These are phyloP conservation scores for Diarsia mendica DNA, from an alignment of 2,888 invertebrate genomes.

Conservation along the genomic window DNA sequence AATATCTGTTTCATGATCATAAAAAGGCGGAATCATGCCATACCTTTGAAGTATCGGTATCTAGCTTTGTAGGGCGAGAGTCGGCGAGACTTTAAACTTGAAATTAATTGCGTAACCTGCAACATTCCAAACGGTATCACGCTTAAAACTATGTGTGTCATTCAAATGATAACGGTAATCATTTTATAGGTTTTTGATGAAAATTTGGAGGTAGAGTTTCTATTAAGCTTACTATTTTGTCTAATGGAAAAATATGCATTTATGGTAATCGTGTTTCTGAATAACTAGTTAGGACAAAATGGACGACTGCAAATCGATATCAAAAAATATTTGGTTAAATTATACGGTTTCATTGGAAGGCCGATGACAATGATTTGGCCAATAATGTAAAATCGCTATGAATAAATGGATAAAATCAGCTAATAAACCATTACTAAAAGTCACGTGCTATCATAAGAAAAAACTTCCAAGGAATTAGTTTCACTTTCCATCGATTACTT, in stretches of 20 bases:
- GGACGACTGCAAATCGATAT: background rate
- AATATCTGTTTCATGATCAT: background rate
- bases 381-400: background rate
- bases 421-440: slow-evolving; percentile 3
- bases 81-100: slow-evolving; percentile 49
- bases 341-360: background rate
- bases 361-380: background rate
- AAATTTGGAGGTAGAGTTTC: background rate
- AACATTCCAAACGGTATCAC: slow-evolving; percentile 20
- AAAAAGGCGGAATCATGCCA: background rate
- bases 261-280: background rate
- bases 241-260: background rate
- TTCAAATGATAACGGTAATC: slow-evolving; percentile 9
- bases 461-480: background rate
- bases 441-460: background rate
- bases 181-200: slow-evolving; percentile 3
- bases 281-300: too few species aligned
- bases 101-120: slow-evolving; percentile 39
- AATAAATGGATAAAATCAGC: background rate
- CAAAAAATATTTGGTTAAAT: background rate
- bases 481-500: background rate
- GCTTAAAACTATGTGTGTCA: slow-evolving; percentile 14
- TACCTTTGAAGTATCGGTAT: slow-evolving; percentile 10
- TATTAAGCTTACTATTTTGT: background rate
- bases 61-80: slow-evolving; percentile 45